Conservation (phyloP, 1,140 invertebrate genomes). For the Scaptomyza hsui region DNA sequence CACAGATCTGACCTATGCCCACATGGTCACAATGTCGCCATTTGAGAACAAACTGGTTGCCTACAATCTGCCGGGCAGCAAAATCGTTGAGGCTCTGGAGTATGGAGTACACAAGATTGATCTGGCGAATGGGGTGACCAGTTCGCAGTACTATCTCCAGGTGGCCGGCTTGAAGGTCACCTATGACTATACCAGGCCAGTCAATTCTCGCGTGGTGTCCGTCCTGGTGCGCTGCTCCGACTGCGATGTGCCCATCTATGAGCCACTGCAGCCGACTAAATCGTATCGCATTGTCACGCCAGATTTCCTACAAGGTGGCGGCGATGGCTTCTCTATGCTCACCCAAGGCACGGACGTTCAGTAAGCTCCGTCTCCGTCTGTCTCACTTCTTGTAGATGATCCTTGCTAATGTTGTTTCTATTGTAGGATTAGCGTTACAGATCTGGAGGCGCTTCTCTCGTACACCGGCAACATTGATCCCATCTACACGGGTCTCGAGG, state of each 20-base stretch:
- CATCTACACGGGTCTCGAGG: conserved; percentile 78
- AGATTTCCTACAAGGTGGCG: conserved; percentile 88
- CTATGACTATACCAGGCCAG: conserved; percentile 85
- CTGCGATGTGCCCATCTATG: conserved; percentile 88
- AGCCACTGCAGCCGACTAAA: conserved; percentile 84
- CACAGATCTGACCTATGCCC: conserved; percentile 87
- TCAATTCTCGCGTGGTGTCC: conserved; percentile 86
- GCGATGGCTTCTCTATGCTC: conserved; percentile 86
- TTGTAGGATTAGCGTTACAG: conserved; percentile 58
- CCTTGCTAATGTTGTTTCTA: not conserved
- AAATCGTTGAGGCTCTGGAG: conserved; percentile 87
- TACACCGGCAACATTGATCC: conserved; percentile 58
- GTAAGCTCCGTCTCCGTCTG: conserved; percentile 30
- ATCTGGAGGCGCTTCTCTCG: conserved; percentile 68
- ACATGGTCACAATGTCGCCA: conserved; percentile 87
- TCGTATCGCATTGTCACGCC: conserved; percentile 87
- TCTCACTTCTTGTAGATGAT: not conserved
- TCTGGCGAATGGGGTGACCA: conserved; percentile 74
- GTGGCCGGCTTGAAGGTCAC: conserved; percentile 85
- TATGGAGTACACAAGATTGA: conserved; percentile 84
- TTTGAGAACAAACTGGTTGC: conserved; percentile 89
- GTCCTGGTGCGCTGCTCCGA: conserved; percentile 86
- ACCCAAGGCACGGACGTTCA: conserved; percentile 59
- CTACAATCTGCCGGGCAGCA: conserved; percentile 87
- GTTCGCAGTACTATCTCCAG: conserved; percentile 87